Conservation (phyloP, 1,140 invertebrate genomes). For the Drosophila fuyamai region DNA sequence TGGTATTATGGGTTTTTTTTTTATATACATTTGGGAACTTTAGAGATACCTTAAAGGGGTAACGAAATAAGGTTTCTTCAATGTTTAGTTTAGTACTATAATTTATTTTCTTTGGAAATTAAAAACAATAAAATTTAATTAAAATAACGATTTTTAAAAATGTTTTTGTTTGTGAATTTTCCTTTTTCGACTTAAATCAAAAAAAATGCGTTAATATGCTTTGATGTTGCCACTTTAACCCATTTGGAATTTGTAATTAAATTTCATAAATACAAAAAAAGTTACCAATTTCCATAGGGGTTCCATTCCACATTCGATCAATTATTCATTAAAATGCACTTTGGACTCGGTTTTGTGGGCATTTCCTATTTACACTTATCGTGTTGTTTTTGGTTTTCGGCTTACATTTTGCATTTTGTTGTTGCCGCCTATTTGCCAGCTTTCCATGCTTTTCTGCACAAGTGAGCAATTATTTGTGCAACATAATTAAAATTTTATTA, state of each 20-base stretch:
- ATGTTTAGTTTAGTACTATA: too few species aligned
- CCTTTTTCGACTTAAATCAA: neutral
- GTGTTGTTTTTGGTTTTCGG: constrained; percentile 42
- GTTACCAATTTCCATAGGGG: constrained; percentile 11
- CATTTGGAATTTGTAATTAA: constrained; percentile 15
- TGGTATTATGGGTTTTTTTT: too few species aligned
- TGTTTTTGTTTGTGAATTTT: neutral
- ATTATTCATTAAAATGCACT: constrained; percentile 52
- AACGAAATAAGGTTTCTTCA: neutral
- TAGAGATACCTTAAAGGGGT: neutral
- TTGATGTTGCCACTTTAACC: neutral
- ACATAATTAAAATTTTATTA: constrained; percentile 80
- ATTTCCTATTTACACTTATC: constrained; percentile 53
- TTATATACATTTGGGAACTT: neutral
- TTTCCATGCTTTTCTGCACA: constrained; percentile 59
- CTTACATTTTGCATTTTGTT: constrained; percentile 34
- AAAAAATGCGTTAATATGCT: neutral
- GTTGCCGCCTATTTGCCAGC: constrained; percentile 14
- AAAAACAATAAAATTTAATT: too few species aligned
- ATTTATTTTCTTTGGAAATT: too few species aligned
- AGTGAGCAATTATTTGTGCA: constrained; percentile 76
- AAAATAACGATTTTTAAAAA: too few species aligned
- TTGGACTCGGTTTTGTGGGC: constrained; percentile 38
- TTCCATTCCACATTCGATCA: constrained; percentile 32
- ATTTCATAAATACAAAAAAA: constrained; percentile 24